Evolutionary conservation across 2,888 invertebrate genomes (phyloP), one percentile per base, ranked within the genome.

Genomic region (Pachydiplax longipennis): DNA sequence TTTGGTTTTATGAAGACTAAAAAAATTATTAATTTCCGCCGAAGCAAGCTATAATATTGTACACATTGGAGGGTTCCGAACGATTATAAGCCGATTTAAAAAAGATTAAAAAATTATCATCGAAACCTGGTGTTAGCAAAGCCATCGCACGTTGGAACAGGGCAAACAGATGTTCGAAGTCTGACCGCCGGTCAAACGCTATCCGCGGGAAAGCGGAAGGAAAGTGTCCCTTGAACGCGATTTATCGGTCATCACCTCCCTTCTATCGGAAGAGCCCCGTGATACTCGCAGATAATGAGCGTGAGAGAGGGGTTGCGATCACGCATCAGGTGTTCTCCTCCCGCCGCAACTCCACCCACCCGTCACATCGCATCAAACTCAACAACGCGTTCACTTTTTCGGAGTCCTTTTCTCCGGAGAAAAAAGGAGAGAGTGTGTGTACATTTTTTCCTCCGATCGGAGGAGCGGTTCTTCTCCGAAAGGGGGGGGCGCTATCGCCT

Each of bases 321-420:
- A 87, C 65, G 87, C 87, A 87, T 87, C 87, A 87, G 87, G 87
- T 87, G 87, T 87, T 65, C 58, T n/a, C 53, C 31, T 58, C 31
- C 61, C 87, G 61, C 87, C 31, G 37, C 61, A 35, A 6, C 37
- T 31, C 31, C 58, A 15, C n/a, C 18, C 58, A 25, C 53, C 35
- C 58, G 8, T 15, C 58, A 31, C 83, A 2, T 83, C 83, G 53
- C 37, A 81, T 48, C 82, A 31, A 61, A 35, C 15, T 18, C 82
- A n/a, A 53, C 83, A n/a, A 58, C 83, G 53, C 53, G 22, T 48
- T 81, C 81, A 22, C 5, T 40, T 82, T 40, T 81, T 35, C 81
- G 10, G 44, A 82, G 25, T 48, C 82, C 82, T 81, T 35, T 81
- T n/a, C 53, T 58, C 87, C 37, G 65, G 37, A 37, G 80, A 65